Evolutionary conservation across 2,797 vertebrate species (phyloP).

Genomic region (Macropus fuliginosus): DNA sequence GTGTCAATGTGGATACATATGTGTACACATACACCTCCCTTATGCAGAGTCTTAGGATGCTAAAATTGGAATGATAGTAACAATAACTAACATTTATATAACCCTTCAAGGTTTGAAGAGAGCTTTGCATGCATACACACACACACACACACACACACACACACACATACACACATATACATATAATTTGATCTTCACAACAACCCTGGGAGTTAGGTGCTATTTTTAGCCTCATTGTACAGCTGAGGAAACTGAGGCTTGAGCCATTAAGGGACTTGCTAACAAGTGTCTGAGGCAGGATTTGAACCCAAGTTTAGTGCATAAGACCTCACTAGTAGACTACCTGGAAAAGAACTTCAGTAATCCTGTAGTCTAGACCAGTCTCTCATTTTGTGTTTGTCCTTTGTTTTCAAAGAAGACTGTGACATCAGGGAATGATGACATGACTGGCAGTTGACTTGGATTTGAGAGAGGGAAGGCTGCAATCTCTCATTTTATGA

Average conservation of each 20-base stretch:
- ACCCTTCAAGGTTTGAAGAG: neutral
- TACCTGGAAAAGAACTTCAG: too few relatives aligned
- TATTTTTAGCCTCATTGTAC: neutral
- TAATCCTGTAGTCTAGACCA: too few relatives aligned
- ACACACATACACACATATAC: too few relatives aligned
- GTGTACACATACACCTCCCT: neutral
- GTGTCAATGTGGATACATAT: neutral
- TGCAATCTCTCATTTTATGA: too few relatives aligned
- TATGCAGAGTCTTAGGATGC: neutral
- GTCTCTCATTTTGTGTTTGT: too few relatives aligned
- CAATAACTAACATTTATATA: neutral
- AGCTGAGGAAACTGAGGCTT: neutral
- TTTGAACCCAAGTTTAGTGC: neutral
- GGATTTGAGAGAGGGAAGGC: too few relatives aligned
- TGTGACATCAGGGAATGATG: too few relatives aligned
- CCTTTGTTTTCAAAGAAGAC: too few relatives aligned
- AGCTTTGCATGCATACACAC: neutral
- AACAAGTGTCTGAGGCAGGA: neutral
- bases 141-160: fast-evolving
- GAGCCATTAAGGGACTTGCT: neutral
- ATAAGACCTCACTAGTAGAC: neutral
- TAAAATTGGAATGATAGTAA: neutral
- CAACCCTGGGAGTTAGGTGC: neutral
- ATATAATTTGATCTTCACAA: neutral
- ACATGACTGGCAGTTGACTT: too few relatives aligned